phyloP scores from a whole-genome alignment of 2,888 invertebrate species.

The Mongoloraphidia duomilia region DNA sequence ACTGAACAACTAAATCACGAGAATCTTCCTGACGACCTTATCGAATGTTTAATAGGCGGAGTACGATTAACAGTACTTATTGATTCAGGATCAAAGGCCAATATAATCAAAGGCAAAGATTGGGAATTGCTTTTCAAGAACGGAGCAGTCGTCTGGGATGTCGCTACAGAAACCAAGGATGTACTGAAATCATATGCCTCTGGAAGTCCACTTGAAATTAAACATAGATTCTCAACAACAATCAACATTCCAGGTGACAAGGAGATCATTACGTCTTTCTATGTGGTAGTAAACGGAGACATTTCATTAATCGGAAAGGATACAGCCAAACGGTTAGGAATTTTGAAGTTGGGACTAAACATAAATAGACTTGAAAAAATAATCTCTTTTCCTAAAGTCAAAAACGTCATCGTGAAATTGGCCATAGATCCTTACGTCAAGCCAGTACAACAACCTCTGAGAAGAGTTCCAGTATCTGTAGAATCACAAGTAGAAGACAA shows the following conservation, averaged over 20 bases:
- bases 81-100: constrained; percentile 13
- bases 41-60: too few relatives aligned
- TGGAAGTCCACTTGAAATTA: constrained; percentile 5
- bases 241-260: constrained; percentile 3
- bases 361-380: too few relatives aligned
- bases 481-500: constrained; percentile 11
- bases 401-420: too few relatives aligned
- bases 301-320: too few relatives aligned
- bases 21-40: too few relatives aligned
- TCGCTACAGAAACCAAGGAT: constrained; percentile 4
- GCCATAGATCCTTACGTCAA: too few relatives aligned
- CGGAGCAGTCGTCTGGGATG: constrained; percentile 11
- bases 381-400: too few relatives aligned
- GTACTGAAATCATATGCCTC: constrained; percentile 11
- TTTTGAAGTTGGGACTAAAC: too few relatives aligned
- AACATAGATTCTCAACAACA: constrained; percentile 9
- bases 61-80: constrained; percentile 11
- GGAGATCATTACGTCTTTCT: constrained; percentile 12
- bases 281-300: constrained; percentile 12
- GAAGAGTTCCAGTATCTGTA: too few relatives aligned
- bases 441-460: too few relatives aligned
- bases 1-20: too few relatives aligned
- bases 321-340: too few relatives aligned
- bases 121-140: constrained; percentile 9
- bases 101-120: constrained; percentile 12